phyloP scores from a whole-genome alignment of 1,140 invertebrate species.

The Stenopsyche tienmushanensis region DNA sequence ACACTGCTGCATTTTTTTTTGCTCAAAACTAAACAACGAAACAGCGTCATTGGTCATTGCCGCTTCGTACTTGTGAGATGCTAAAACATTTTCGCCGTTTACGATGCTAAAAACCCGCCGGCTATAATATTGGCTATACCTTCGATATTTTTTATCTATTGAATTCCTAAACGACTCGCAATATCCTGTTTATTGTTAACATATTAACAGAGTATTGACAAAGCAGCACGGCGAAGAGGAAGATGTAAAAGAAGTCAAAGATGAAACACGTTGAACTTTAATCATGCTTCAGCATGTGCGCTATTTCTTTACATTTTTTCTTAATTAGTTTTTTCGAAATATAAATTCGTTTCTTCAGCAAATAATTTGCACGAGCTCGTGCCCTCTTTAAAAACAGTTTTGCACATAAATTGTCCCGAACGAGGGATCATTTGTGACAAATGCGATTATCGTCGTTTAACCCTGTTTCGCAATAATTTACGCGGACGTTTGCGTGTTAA shows the following conservation, averaged over 20 bases:
- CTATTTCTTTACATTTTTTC: background rate
- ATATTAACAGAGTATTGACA: slow-evolving; percentile 32
- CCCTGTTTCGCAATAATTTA: background rate
- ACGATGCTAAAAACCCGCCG: slow-evolving; percentile 19
- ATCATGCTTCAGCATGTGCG: slow-evolving; percentile 5
- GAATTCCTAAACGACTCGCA: slow-evolving; percentile 30
- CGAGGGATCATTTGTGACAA: too few species aligned
- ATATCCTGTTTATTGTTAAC: slow-evolving; percentile 38
- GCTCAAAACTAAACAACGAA: too few species aligned
- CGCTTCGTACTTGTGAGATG: background rate
- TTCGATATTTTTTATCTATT: slow-evolving; percentile 18
- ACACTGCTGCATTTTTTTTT: too few species aligned
- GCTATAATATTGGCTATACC: slow-evolving; percentile 5
- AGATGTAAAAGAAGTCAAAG: slow-evolving; percentile 5
- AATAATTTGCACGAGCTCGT: background rate
- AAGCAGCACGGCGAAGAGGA: slow-evolving; percentile 8
- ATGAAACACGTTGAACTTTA: slow-evolving; percentile 4
- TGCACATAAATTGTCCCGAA: too few species aligned
- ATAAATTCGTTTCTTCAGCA: background rate
- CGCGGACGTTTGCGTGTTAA: background rate
- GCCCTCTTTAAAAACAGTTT: background rate
- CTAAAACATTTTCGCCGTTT: slow-evolving; percentile 15
- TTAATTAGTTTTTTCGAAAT: background rate
- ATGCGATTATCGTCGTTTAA: too few species aligned
- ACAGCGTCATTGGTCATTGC: background rate